These are phyloP conservation scores for Craterocephalus amniculus DNA, from an alignment of 2,797 vertebrate genomes.

Conservation along the genomic window DNA sequence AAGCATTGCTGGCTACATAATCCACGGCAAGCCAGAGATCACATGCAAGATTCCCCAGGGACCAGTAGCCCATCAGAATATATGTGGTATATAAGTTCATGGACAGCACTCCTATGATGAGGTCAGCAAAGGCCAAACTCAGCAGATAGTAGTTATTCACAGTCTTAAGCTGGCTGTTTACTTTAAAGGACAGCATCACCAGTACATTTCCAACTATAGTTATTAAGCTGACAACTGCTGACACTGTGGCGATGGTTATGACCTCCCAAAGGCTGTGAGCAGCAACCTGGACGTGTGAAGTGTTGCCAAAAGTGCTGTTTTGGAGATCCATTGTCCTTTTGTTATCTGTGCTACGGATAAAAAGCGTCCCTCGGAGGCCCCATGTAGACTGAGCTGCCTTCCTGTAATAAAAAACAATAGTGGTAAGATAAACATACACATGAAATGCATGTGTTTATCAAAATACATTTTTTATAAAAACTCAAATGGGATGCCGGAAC, in stretches of 20 bases:
- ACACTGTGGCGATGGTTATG: constrained; percentile 91
- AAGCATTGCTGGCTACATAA: constrained; percentile 98
- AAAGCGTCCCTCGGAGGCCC: constrained; percentile 36
- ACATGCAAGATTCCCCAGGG: constrained; percentile 93
- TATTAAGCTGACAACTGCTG: constrained; percentile 92
- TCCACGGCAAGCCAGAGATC: constrained; percentile 97
- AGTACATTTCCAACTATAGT: constrained; percentile 95
- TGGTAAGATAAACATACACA: constrained; percentile 17
- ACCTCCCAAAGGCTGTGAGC: constrained; percentile 90
- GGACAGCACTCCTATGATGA: constrained; percentile 96
- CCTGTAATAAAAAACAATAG: constrained; percentile 68
- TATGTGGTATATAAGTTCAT: constrained; percentile 98
- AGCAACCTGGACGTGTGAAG: constrained; percentile 73
- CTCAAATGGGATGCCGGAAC: constrained; percentile 41
- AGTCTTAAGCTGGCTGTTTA: constrained; percentile 98
- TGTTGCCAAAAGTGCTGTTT: constrained; percentile 84
- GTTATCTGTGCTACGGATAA: constrained; percentile 25
- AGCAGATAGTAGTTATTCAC: constrained; percentile 98
- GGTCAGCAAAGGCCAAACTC: constrained; percentile 96
- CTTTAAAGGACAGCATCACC: constrained; percentile 96
- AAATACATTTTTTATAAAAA: neutral
- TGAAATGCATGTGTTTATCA: neutral
- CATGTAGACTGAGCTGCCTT: constrained; percentile 47
- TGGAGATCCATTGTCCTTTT: constrained; percentile 82
- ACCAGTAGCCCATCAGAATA: constrained; percentile 96